These are phyloP conservation scores for Theretra japonica DNA, from an alignment of 2,888 invertebrate species.

Conservation along the genomic window DNA sequence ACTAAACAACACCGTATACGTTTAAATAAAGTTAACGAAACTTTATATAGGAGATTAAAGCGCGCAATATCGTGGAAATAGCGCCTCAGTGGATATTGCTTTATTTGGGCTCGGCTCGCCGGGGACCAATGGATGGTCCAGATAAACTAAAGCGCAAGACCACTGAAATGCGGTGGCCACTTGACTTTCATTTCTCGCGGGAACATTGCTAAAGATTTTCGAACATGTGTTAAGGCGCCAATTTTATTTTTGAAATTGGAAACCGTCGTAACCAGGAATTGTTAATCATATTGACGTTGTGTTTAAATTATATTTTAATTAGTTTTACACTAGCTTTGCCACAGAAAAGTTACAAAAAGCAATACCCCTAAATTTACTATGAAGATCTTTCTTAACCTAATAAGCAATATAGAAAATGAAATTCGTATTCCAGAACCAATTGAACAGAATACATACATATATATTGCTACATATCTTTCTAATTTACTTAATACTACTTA, in stretches of 20 bases:
- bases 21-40: constrained; percentile 37
- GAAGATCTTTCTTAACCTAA: too few species aligned
- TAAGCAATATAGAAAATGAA: too few species aligned
- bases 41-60: constrained; percentile 36
- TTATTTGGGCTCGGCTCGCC: constrained; percentile 49
- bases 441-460: too few species aligned
- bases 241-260: not conserved
- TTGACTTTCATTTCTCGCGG: constrained; percentile 40
- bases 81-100: constrained; percentile 44
- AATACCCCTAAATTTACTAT: too few species aligned
- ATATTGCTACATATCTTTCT: too few species aligned
- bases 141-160: constrained; percentile 48
- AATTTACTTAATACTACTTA: not conserved
- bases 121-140: constrained; percentile 40
- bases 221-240: constrained; percentile 4
- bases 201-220: constrained; percentile 8
- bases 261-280: not conserved
- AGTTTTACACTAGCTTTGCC: too few species aligned
- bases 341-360: too few species aligned
- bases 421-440: too few species aligned
- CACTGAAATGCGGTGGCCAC: constrained; percentile 51
- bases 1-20: not conserved
- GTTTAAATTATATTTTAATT: too few species aligned
- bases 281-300: too few species aligned
- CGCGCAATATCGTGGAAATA: constrained; percentile 32